Base-by-base conservation (phyloP, 2,888 invertebrate species). In the Gibbula magus region DNA sequence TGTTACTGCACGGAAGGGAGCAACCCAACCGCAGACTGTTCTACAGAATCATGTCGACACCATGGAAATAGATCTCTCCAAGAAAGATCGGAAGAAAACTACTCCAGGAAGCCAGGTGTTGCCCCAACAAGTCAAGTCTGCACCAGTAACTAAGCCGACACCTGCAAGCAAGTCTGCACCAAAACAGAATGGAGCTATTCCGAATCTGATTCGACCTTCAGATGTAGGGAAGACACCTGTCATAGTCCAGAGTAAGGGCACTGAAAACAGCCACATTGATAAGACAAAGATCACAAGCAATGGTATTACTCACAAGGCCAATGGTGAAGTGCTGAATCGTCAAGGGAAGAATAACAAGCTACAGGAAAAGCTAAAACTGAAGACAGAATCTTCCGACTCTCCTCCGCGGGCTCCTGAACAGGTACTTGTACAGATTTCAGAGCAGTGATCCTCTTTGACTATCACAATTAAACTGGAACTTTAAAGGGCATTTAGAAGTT, bases 401-500 rank as follows among this genome's bases (percentile, higher is more conserved):
- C 13, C 45, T 10, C 45, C 45, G 1, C 45, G 67, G 7, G n/a
- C 80, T 56, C 56, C 79, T 16, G 79, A 83, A 20, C 82, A 82
- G 78, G 84, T 83, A 51, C 76, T 56, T n/a, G 25, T 29, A n/a
- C 51, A 80, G 7, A 18, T 7, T 45, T 45, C 45, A 45, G 45
- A 45, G 45, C 45, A 10, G 7, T 45, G 10, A 7, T 45, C 45
- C 4, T 5, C 3, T 35, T 35, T 45, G 5, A 5, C 5, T 10
- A 45, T 10, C 10, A 45, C n/a, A n/a, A n/a, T n/a, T n/a, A n/a
- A n/a, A n/a, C n/a, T n/a, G n/a, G n/a, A n/a, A n/a, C n/a, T n/a
- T n/a, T n/a, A n/a, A n/a, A n/a, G n/a, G n/a, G n/a, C n/a, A n/a
- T n/a, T n/a, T n/a, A n/a, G n/a, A n/a, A n/a, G n/a, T n/a, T n/a